Percentiles rank a stretch among this genome's conserved stretches.
Conservation (phyloP, 2,888 invertebrate genomes). For the Gryllus longicercus region DNA sequence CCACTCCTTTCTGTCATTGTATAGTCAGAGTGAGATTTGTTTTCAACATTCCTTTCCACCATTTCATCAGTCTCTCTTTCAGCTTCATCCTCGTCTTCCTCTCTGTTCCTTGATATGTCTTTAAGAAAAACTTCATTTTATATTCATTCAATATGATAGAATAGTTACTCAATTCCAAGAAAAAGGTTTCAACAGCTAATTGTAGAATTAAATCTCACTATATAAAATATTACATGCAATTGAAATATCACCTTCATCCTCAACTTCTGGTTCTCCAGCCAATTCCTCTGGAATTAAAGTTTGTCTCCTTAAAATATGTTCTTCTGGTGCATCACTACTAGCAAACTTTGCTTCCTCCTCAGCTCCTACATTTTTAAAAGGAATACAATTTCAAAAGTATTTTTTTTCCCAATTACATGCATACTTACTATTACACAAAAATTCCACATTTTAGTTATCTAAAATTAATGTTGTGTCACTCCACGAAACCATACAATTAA, state of each 20-base stretch:
- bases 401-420: neutral
- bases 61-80: neutral
- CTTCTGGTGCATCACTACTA: slow-evolving; percentile 26
- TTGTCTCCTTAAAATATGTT: slow-evolving; percentile 32
- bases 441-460: too few relatives aligned
- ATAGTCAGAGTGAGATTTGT: neutral
- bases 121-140: too few relatives aligned
- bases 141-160: too few relatives aligned
- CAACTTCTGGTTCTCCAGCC: neutral
- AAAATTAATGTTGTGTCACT: too few relatives aligned
- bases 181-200: too few relatives aligned
- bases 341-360: neutral
- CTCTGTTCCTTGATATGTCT: neutral
- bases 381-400: neutral
- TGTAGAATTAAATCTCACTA: neutral
- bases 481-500: too few relatives aligned
- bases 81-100: neutral
- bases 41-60: neutral
- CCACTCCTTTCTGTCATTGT: neutral
- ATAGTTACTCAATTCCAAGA: too few relatives aligned
- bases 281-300: slow-evolving; percentile 33
- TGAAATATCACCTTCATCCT: neutral
- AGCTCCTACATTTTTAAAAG: neutral
- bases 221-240: neutral
- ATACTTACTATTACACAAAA: too few relatives aligned